Base-by-base conservation (phyloP, 2,797 vertebrate genomes). In the Chaenodraco wilsoni region DNA sequence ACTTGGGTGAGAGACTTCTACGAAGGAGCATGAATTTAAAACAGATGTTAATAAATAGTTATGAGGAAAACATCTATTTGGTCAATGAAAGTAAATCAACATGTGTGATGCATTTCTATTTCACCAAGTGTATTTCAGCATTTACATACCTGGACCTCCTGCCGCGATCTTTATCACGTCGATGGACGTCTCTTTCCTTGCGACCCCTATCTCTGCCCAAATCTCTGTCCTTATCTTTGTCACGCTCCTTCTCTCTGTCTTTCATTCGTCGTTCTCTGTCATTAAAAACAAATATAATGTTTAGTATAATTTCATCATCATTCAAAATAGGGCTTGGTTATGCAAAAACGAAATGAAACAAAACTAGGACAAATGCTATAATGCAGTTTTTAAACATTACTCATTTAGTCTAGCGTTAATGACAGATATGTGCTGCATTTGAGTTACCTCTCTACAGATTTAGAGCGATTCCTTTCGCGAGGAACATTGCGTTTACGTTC, bases 401-500 rank as follows among this genome's bases (percentile, higher is more conserved):
- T 43, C 61, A 4, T 48, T 45, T 23, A 56, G 8, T n/a, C 2
- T 2, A 4, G 17, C 23, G 17, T 8, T 50, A 15, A 13, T 16
- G 3, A 15, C 11, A 2, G 8, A 11, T 9, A 27, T 43, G 41
- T 31, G 9, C 2, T 31, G 3, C 16, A 15, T 5, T 69, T 31
- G 0, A 16, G 12, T 69, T 76, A 98, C 97, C 98, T 96, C 33
- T 99, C 98, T 0, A 90, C 0, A 12, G 97, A 98, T 84, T 98
- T 98, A 43, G 98, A 98, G 11, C 96, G 94, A 71, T 97, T 95
- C 10, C 97, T 90, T 12, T 98, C 98, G 63, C 96, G 95, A 23
- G 97, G 97, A 0, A 97, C 94, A 81, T 98, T 95, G 0, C 96
- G 93, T 75, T 98, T 98, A n/a, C 97, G 88, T 0, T 98, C 97